Percentiles rank a stretch among this genome's conserved stretches.
These are phyloP conservation scores for Bujurquina vittata DNA, from an alignment of 2,113 vertebrate species.

Conservation along the genomic window DNA sequence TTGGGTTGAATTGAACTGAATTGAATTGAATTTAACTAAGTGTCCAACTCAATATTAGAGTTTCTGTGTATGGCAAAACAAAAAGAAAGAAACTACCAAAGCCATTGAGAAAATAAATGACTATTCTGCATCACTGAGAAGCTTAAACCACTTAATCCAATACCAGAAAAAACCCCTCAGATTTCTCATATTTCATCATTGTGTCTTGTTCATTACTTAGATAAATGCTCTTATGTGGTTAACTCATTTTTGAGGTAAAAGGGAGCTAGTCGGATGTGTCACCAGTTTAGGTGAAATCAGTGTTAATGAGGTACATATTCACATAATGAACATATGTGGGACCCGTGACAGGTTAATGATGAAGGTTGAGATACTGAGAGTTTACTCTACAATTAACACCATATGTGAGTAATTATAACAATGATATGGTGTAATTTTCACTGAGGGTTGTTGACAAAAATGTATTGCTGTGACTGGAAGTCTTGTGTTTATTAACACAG, in stretches of 20 bases:
- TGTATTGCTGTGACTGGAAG: not conserved
- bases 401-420: not conserved
- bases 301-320: too few relatives aligned
- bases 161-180: not conserved
- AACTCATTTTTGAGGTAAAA: not conserved
- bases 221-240: not conserved
- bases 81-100: too few relatives aligned
- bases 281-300: not conserved
- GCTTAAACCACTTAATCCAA: not conserved
- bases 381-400: not conserved
- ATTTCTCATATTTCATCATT: not conserved
- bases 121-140: too few relatives aligned
- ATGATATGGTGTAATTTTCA: fast-evolving
- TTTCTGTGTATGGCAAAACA: too few relatives aligned
- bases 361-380: not conserved
- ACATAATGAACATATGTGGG: not conserved
- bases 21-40: too few relatives aligned
- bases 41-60: too few relatives aligned
- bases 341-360: not conserved
- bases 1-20: too few relatives aligned
- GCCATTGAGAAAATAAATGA: too few relatives aligned
- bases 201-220: not conserved
- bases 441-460: too few relatives aligned
- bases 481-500: not conserved
- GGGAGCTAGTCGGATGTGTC: fast-evolving